Base-by-base conservation (phyloP, 2,888 invertebrate species). In the Scaptomyza tumidula region DNA sequence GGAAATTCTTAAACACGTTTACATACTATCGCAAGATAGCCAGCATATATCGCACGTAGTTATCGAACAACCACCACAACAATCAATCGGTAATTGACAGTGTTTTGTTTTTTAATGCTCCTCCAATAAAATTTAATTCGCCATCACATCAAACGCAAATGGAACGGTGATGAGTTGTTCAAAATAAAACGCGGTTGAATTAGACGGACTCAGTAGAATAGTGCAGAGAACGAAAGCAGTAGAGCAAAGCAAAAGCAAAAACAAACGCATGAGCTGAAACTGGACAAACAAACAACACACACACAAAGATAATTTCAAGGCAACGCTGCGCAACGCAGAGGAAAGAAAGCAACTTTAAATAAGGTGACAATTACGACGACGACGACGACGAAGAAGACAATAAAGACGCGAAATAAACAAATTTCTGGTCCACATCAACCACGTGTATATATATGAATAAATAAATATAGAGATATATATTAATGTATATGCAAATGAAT, bases 61-160 rank as follows among this genome's bases (percentile, higher is more conserved):
- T 41, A 58, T 73, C 61, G 75, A 7, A n/a, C 24, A 6, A 14
- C 39, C 41, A 45, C 75, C 67, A 29, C 66, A 68, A 76, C 54
- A 61, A 61, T 57, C 57, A 52, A 57, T 76, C 63, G 76, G 45
- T 55, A 44, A 58, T 57, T 70, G 64, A 49, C 68, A 59, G 71
- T 78, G 78, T 74, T 75, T 71, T 71, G 75, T 76, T 77, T 71
- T 77, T 78, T 77, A 62, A 67, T 78, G 71, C 52, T 11, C 27
- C 11, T 49, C 71, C 61, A 75, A 67, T 71, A 71, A 77, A 78
- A 78, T 78, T 35, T 65, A 65, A 71, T 71, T 77, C 45, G 64
- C 56, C 64, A 77, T 64, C 55, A 71, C 55, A 71, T 64, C 75
- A 72, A 75, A 59, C 43, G 73, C 75, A 72, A 72, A 72, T 76